phyloP scores from a whole-genome alignment of 2,888 invertebrate species.

The Agelastica alni region DNA sequence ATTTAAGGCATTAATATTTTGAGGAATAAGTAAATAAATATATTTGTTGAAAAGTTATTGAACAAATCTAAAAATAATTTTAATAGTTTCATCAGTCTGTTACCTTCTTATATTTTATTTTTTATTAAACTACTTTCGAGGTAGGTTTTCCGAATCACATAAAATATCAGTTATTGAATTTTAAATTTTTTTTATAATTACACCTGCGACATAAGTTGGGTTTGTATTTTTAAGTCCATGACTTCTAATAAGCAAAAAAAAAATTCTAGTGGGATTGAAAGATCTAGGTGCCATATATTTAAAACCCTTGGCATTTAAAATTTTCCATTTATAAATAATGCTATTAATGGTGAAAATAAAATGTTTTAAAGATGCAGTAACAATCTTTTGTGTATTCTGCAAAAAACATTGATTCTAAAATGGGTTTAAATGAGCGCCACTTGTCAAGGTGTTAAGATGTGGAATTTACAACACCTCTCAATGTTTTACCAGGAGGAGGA shows the following conservation, averaged over 20 bases:
- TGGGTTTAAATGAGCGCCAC: slow-evolving; percentile 19
- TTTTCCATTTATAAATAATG: no score
- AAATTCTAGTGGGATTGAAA: no score
- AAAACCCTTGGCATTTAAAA: no score
- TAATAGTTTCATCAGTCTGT: background rate
- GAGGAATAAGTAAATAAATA: no score
- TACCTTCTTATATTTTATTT: background rate
- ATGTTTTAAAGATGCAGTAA: no score
- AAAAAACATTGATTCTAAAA: slow-evolving; percentile 24
- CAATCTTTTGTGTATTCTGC: no score
- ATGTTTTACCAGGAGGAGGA: slow-evolving; percentile 18
- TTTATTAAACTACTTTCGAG: background rate
- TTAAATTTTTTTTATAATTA: background rate
- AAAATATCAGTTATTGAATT: no score
- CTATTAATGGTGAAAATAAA: no score
- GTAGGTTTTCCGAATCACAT: no score
- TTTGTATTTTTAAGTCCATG: slow-evolving; percentile 28
- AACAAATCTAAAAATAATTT: background rate
- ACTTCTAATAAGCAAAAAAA: slow-evolving; percentile 27
- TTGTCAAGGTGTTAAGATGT: slow-evolving; percentile 24
- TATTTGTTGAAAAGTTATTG: background rate
- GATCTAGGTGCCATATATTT: no score
- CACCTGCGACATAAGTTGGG: slow-evolving; percentile 19
- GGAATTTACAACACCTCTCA: slow-evolving; percentile 16
- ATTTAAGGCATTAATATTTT: background rate